phyloP scores from a whole-genome alignment of 2,113 vertebrate species.

The Solea senegalensis region DNA sequence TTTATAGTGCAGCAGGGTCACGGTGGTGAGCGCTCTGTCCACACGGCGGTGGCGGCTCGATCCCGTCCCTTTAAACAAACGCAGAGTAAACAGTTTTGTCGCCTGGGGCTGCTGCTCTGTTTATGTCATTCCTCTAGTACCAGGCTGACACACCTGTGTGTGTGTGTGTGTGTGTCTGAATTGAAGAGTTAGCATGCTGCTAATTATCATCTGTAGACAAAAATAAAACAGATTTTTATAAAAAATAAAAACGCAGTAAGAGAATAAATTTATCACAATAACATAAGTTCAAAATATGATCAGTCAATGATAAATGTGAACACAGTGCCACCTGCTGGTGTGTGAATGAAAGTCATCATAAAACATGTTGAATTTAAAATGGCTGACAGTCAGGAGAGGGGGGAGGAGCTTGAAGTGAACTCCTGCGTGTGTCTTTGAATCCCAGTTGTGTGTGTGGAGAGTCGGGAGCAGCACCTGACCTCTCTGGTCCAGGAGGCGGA shows the following conservation, averaged over 20 bases:
- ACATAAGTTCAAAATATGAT: no score
- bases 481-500: slow-evolving; percentile 89
- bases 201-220: no score
- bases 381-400: no score
- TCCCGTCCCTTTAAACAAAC: slow-evolving; percentile 77
- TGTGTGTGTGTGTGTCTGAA: slow-evolving; percentile 15
- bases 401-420: no score
- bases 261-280: no score
- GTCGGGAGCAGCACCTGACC: slow-evolving; percentile 86
- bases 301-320: no score
- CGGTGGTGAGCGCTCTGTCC: neutral
- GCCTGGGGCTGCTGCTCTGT: slow-evolving; percentile 66
- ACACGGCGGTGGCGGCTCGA: slow-evolving; percentile 39
- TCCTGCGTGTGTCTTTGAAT: neutral
- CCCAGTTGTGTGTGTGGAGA: slow-evolving; percentile 87
- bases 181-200: no score
- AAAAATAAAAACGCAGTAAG: no score
- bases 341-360: no score
- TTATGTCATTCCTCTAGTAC: slow-evolving; percentile 77
- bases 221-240: no score
- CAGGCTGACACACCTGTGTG: slow-evolving; percentile 5
- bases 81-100: slow-evolving; percentile 74
- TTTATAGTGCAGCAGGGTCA: slow-evolving; percentile 70
- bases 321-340: no score
- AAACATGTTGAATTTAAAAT: no score